Base-by-base conservation (phyloP, 1,140 invertebrate genomes). In the Condylostylus longicornis region DNA sequence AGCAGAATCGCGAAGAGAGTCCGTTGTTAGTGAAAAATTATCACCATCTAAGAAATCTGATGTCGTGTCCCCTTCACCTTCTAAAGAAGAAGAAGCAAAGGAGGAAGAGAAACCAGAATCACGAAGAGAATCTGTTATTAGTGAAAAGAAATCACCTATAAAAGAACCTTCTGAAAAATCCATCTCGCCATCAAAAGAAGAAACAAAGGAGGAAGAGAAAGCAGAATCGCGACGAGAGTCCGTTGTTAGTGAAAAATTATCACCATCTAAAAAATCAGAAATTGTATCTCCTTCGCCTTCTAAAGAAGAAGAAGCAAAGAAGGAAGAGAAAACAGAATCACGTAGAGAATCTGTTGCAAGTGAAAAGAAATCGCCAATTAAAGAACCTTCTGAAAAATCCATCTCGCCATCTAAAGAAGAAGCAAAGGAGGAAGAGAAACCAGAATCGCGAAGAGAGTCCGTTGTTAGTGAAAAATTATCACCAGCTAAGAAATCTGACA, bases 281-380 rank as follows among this genome's bases (percentile, higher is more conserved):
- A 18, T 32, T 1, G 23, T 23, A 22, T 19, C 3, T 35, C 33
- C 35, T 6, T 21, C 18, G 10, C 41, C 42, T 17, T 38, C 29
- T 41, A 46, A 42, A 12, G 42, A 50, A 38, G 42, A 43, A 2
- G 46, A 53, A 15, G 41, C 46, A 7, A 15, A 21, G 21, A 5
- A 37, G 29, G 13, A 18, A 14, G 44, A 42, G 0, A 49, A 51
- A 35, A 45, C 48, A 14, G 23, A 34, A 12, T 38, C 43, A 4
- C 38, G 42, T 12, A 43, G 40, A 10, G 39, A 20, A 27, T 49
- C 44, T 1, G 37, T 35, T 2, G 42, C 42, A 25, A 36, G 40
- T 13, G 38, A 40, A 13, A 1, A 10, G 1, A 37, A 45, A 13
- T 42, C 37, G 15, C 14, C 29, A 9, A 39, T 4, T 7, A 10